Conservation (phyloP, 64 coral and sea anemone genomes). For the Montipora capricornis region DNA sequence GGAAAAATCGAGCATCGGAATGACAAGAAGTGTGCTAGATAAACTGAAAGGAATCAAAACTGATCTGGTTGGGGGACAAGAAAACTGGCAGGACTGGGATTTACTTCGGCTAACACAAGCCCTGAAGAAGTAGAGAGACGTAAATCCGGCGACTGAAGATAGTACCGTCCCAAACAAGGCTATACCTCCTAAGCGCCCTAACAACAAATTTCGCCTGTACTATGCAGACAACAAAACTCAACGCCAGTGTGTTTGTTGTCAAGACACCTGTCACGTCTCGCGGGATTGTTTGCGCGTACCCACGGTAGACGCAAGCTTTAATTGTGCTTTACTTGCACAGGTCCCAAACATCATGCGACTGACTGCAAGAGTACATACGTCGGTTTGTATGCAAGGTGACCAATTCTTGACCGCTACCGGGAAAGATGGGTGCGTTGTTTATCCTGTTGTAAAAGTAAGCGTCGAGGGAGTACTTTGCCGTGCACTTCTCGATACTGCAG, state of each 20-base stretch:
- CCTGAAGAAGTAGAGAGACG: neutral
- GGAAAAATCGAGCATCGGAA: no score
- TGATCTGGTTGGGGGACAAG: conserved; percentile 16
- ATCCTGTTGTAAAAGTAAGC: no score
- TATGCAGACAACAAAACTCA: neutral
- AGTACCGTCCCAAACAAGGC: no score
- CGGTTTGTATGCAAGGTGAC: neutral
- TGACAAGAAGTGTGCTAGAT: no score
- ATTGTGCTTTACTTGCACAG: neutral
- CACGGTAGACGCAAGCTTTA: neutral
- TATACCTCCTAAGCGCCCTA: no score
- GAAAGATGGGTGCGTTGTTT: no score
- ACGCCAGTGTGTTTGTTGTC: conserved; percentile 33
- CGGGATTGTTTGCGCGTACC: neutral
- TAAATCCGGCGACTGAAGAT: neutral
- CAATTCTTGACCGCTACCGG: no score
- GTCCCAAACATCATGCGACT: neutral
- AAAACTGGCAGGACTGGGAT: conserved; percentile 47
- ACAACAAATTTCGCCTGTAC: neutral
- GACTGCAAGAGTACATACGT: conserved; percentile 51
- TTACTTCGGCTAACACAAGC: neutral
- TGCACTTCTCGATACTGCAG: no score
- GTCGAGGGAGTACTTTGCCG: neutral
- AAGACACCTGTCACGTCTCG: neutral
- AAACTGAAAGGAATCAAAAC: neutral